A percentile compares a stretch with the other conserved stretches of the same genome.
Conservation (phyloP, 2,113 vertebrate genomes). For the Haplochromis vanheusdeni region DNA sequence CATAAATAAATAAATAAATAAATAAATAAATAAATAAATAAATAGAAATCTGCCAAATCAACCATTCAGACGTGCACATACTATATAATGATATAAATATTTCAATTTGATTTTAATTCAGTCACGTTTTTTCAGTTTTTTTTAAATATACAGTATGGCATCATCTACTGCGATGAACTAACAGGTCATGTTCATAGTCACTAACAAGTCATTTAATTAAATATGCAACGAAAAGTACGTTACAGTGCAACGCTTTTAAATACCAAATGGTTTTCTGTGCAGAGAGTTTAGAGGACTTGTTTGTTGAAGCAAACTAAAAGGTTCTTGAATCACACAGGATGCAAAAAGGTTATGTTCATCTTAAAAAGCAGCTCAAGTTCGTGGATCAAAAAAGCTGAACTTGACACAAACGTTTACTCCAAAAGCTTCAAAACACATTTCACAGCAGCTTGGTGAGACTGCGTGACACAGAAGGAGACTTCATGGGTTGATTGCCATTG, state of each 20-base stretch:
- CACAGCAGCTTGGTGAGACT: background rate
- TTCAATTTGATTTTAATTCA: background rate
- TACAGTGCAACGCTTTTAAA: background rate
- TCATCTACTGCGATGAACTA: background rate
- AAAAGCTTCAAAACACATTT: constrained; percentile 1
- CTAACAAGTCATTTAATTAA: background rate
- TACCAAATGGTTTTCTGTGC: rapidly evolving
- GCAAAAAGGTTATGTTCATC: background rate
- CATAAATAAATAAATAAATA: no score
- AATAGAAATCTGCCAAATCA: background rate
- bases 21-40: background rate
- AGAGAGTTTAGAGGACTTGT: background rate
- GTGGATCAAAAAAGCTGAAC: background rate
- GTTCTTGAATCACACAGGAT: background rate
- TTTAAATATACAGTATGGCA: rapidly evolving
- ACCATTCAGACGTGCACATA: background rate
- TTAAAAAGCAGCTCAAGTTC: background rate
- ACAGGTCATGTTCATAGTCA: rapidly evolving
- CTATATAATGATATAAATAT: background rate
- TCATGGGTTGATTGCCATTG: background rate
- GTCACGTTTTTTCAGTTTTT: rapidly evolving
- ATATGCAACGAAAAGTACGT: rapidly evolving
- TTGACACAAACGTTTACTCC: constrained; percentile 11
- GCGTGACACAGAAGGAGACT: background rate
- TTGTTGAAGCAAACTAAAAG: background rate